Conservation (phyloP, 2,797 vertebrate species). For the Clarias fuscus region DNA sequence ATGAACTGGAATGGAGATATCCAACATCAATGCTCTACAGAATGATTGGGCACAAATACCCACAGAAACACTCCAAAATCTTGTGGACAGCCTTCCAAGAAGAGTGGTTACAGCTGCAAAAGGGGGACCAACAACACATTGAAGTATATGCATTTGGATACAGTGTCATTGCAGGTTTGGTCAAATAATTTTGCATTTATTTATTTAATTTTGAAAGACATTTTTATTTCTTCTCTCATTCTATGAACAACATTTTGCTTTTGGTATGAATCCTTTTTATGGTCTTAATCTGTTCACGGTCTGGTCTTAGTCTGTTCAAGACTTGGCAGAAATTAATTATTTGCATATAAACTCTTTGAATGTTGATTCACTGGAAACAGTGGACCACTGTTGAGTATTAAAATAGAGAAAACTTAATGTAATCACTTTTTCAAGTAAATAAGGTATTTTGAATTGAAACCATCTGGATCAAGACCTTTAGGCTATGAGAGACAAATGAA, state of each 20-base stretch:
- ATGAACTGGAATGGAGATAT: too few relatives aligned
- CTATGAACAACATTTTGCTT: slow-evolving; percentile 58
- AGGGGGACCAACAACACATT: too few relatives aligned
- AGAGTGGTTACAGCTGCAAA: too few relatives aligned
- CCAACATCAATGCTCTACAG: too few relatives aligned
- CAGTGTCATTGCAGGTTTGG: too few relatives aligned
- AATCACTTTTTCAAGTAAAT: slow-evolving; percentile 18
- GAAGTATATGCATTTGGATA: too few relatives aligned
- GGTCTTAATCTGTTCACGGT: slow-evolving; percentile 52
- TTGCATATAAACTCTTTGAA: slow-evolving; percentile 38
- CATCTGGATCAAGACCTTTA: slow-evolving; percentile 18
- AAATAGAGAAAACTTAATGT: slow-evolving; percentile 19
- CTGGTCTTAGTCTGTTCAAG: slow-evolving; percentile 54
- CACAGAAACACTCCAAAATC: too few relatives aligned
- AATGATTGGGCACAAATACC: too few relatives aligned
- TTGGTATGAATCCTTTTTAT: slow-evolving; percentile 51
- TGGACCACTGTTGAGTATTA: slow-evolving; percentile 18
- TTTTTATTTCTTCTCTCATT: slow-evolving; percentile 39
- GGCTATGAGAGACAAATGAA: slow-evolving; percentile 17
- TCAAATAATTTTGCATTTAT: neutral
- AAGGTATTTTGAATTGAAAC: slow-evolving; percentile 5
- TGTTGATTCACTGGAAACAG: slow-evolving; percentile 34
- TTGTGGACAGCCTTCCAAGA: too few relatives aligned
- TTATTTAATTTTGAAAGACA: slow-evolving; percentile 57
- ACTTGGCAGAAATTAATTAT: slow-evolving; percentile 58